A percentile compares a stretch with the other conserved stretches of the same genome.
phyloP scores from a whole-genome alignment of 2,113 vertebrate species.

The Pedionomus torquatus region DNA sequence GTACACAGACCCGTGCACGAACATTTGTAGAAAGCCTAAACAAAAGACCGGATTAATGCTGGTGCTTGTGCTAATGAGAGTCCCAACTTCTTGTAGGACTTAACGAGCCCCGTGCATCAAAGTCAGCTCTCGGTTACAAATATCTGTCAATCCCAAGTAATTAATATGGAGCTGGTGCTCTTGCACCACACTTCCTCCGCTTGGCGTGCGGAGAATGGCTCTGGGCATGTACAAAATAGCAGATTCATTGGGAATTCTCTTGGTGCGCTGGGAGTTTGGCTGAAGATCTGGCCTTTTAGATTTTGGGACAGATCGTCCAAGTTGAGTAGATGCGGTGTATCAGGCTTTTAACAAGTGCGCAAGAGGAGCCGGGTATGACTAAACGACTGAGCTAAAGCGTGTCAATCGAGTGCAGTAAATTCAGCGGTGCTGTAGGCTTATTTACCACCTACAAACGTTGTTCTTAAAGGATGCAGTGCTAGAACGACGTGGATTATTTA shows the following conservation, averaged over 20 bases:
- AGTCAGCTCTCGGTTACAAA: neutral
- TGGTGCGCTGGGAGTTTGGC: neutral
- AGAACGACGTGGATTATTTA: neutral
- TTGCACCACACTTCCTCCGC: neutral
- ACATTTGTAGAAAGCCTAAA: constrained; percentile 1
- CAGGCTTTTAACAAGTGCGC: neutral
- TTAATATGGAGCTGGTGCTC: neutral
- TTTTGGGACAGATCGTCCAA: neutral
- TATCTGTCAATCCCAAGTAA: neutral
- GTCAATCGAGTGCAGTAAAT: neutral
- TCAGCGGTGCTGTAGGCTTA: neutral
- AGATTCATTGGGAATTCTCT: neutral
- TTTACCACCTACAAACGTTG: neutral
- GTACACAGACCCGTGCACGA: neutral
- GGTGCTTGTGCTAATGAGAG: neutral
- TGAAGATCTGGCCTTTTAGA: neutral
- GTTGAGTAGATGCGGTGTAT: neutral
- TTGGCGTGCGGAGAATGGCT: neutral
- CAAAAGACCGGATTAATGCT: neutral
- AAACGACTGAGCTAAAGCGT: neutral
- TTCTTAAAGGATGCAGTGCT: neutral
- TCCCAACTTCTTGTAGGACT: neutral
- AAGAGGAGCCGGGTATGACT: neutral
- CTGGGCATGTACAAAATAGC: neutral
- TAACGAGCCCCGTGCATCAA: neutral